A percentile compares a stretch with the other conserved stretches of the same genome.
Conservation (phyloP, 2,888 invertebrate genomes). For the Palloptera scutellata region DNA sequence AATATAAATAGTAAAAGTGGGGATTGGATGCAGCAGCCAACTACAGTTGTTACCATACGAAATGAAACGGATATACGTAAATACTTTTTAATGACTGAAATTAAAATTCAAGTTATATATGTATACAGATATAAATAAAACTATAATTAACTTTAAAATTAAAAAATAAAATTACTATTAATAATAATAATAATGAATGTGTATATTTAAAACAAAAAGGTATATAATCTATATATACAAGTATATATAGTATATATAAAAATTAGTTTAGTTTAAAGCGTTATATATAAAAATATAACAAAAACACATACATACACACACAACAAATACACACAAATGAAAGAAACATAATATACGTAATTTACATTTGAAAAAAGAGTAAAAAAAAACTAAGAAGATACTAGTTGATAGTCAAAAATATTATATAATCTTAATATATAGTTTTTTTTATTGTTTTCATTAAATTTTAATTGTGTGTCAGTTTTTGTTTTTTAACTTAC, state of each 20-base stretch:
- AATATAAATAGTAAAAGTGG: constrained; percentile 1
- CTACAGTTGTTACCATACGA: no score
- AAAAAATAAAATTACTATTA: constrained; percentile 3
- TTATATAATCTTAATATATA: no score
- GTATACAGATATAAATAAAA: constrained; percentile 8
- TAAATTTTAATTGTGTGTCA: no score
- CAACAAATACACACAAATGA: neutral
- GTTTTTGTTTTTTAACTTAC: neutral
- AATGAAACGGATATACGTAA: constrained; percentile 30
- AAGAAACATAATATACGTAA: constrained; percentile 3
- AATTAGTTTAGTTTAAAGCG: neutral
- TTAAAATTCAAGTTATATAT: constrained; percentile 6
- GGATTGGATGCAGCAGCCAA: neutral
- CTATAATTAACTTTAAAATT: no score
- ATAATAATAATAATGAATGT: constrained; percentile 1
- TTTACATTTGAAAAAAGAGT: neutral
- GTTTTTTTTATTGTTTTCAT: no score
- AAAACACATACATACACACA: neutral
- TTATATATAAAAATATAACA: neutral
- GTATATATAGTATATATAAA: constrained; percentile 11
- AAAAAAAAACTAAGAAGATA: neutral
- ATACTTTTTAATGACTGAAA: constrained; percentile 31
- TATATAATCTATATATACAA: constrained; percentile 7
- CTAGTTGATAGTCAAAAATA: neutral
- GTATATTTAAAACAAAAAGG: constrained; percentile 7